Conservation (phyloP, 23 tunicate species). For the Diplosoma virens region DNA sequence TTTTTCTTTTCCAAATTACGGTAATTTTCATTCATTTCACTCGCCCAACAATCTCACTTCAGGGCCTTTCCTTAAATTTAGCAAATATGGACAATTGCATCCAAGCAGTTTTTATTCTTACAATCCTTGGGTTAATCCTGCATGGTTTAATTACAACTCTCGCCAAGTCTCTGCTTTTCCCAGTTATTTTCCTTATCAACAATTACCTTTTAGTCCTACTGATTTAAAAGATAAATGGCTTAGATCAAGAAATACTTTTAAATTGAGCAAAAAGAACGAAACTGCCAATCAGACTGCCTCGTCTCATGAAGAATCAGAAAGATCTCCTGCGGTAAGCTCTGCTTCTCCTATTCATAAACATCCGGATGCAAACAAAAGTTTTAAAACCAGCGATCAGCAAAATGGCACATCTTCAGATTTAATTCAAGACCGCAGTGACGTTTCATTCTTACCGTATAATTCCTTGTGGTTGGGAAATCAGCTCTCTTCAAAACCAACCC, state of each 20-base stretch:
- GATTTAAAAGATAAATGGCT: background rate
- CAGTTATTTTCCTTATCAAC: too few species aligned
- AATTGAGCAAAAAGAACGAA: background rate
- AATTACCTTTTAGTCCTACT: background rate
- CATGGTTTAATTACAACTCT: background rate
- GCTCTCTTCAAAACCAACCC: background rate
- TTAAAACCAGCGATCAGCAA: background rate
- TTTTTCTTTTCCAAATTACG: too few species aligned
- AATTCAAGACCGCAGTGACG: background rate
- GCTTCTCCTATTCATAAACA: background rate
- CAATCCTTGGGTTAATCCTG: background rate
- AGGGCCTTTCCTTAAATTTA: too few species aligned
- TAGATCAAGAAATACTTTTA: background rate
- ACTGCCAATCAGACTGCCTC: background rate
- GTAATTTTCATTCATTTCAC: too few species aligned
- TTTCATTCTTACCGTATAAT: background rate
- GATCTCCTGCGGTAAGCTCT: background rate
- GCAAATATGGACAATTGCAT: too few species aligned
- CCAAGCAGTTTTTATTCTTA: background rate
- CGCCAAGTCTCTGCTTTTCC: background rate
- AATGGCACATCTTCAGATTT: background rate
- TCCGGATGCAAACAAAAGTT: background rate
- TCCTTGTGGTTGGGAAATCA: background rate
- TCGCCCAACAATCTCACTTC: too few species aligned
- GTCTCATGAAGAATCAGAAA: background rate